Base-by-base conservation (phyloP, 1,140 invertebrate genomes). In the Macrotrachela quadricornifera region DNA sequence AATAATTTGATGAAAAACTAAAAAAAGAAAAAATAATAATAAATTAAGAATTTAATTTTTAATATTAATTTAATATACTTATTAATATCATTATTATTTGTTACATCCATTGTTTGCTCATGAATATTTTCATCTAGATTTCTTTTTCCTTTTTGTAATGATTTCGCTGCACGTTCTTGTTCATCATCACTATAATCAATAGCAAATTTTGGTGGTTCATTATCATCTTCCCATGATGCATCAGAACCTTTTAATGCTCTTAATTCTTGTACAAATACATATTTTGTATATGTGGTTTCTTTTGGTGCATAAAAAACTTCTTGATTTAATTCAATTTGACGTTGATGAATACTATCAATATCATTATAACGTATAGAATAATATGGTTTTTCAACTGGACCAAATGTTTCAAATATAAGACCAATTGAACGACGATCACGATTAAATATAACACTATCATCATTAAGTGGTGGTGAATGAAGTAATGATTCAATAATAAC, bases 351-450 rank as follows among this genome's bases (percentile, higher is more conserved):
- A 57, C 86, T 79, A 45, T 80, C 72, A 16, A 64, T 62, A n/a
- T 74, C 78, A 65, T 86, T 87, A 61, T 86, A 87, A 12, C 83
- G 71, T 1, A 87, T 74, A 55, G 79, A 79, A 67, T 88, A 88
- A 59, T 79, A 73, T 0, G 85, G 83, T 59, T 81, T 75, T 0
- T 68, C 69, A 0, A 86, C 80, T 61, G 76, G 73, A 8, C 86
- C 86, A 69, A 91, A 80, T 6, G 90, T 83, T 74, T 92, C 87
- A 71, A 85, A 87, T 51, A 92, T 48, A 43, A 42, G 76, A 60
- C 77, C 74, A 14, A 56, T 17, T 30, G 37, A 48, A 21, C 46
- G 42, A 36, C 38, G 36, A 53, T 53, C 46, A n/a, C 38, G 40
- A 43, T 53, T 44, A 18, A 53, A 53, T 6, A 53, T 39, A 47